These are phyloP conservation scores for Lerista edwardsae DNA, from an alignment of 2,797 vertebrate species.

Conservation along the genomic window DNA sequence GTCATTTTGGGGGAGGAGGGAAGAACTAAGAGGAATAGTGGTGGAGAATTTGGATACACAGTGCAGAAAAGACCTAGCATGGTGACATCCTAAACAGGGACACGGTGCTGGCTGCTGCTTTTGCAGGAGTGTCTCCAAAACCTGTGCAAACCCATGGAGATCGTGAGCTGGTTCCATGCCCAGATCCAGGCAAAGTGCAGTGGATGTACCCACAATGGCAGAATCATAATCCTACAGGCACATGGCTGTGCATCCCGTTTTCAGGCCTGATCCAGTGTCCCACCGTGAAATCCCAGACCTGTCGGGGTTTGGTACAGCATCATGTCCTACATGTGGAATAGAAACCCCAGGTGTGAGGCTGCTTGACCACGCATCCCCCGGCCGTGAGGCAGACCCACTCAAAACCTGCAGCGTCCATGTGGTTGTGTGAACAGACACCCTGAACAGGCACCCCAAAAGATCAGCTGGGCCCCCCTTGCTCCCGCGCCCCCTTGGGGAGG, in stretches of 20 bases:
- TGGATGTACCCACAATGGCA: neutral
- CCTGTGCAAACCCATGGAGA: neutral
- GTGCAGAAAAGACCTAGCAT: neutral
- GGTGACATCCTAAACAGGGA: neutral
- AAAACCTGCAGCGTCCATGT: neutral
- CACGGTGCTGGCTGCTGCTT: neutral
- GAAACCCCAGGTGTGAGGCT: neutral
- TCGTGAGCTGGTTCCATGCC: neutral
- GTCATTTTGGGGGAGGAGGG: neutral
- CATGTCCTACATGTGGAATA: neutral
- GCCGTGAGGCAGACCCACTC: neutral
- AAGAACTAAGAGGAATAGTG: neutral
- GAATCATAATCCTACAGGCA: neutral
- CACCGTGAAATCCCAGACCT: neutral
- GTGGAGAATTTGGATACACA: neutral
- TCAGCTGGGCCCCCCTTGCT: neutral
- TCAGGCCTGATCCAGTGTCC: neutral
- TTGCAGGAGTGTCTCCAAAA: neutral
- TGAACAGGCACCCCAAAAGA: no score
- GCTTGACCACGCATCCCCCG: neutral
- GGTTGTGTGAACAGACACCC: neutral
- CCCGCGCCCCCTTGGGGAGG: neutral
- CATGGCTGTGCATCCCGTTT: neutral
- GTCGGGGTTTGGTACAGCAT: neutral
- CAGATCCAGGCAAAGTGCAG: neutral